These are phyloP conservation scores for Talpa occidentalis DNA, from an alignment of 2,113 vertebrate species.

Conservation along the genomic window DNA sequence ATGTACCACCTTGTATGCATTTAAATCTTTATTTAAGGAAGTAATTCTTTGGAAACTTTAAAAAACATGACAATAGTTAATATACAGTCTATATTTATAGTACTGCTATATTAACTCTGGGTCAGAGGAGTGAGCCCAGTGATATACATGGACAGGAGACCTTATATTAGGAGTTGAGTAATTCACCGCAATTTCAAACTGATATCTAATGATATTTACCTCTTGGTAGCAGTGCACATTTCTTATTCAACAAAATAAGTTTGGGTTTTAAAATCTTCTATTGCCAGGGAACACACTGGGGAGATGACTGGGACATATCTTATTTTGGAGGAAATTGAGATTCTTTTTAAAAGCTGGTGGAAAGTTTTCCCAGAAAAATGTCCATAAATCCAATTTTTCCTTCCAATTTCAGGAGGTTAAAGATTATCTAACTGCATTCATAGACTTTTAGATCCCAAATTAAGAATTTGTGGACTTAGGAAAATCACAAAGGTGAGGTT, in stretches of 20 bases:
- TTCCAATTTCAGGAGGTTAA: slow-evolving; percentile 10
- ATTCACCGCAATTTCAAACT: background rate
- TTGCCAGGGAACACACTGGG: background rate
- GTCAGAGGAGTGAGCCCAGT: background rate
- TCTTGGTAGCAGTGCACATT: background rate
- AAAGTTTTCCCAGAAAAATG: slow-evolving; percentile 27
- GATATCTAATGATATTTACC: background rate
- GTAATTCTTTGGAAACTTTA: background rate
- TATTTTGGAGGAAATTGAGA: background rate
- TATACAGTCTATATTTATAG: background rate
- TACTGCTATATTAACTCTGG: background rate
- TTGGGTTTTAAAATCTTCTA: slow-evolving; percentile 19
- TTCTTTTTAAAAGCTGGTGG: slow-evolving; percentile 4
- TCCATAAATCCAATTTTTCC: background rate
- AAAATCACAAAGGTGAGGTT: background rate
- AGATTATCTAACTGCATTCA: background rate
- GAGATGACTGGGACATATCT: background rate
- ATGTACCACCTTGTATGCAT: background rate
- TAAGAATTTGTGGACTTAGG: background rate
- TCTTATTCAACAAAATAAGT: background rate
- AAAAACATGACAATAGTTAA: background rate
- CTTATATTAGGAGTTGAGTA: background rate
- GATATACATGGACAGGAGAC: background rate
- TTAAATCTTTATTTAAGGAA: background rate
- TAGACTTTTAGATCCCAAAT: background rate